phyloP scores from a whole-genome alignment of 2,888 invertebrate genomes.

The Prosapia bicincta region DNA sequence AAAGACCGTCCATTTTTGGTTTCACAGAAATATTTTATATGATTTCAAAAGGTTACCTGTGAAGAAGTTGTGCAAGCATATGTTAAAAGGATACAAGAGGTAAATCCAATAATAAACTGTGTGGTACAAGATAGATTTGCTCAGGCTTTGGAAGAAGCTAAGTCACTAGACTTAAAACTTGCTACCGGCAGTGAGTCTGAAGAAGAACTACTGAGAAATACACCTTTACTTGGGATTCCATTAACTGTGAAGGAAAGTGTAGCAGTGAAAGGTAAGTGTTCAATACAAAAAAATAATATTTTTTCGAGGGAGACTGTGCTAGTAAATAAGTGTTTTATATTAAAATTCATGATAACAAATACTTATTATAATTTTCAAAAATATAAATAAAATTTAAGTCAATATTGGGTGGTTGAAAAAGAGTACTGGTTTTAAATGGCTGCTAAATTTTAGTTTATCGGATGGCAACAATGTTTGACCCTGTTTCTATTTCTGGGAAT shows the following conservation, averaged over 20 bases:
- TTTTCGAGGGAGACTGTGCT: too few species aligned
- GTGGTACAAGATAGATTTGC: slow-evolving; percentile 78
- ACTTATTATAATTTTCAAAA: neutral
- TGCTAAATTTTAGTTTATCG: too few species aligned
- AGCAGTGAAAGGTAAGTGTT: slow-evolving; percentile 58
- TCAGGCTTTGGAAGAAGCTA: slow-evolving; percentile 75
- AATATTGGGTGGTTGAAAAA: too few species aligned
- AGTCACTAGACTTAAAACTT: slow-evolving; percentile 68
- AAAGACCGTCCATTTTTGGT: too few species aligned
- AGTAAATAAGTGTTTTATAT: neutral
- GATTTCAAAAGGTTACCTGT: slow-evolving; percentile 61
- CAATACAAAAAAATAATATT: neutral
- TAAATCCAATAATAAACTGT: slow-evolving; percentile 82
- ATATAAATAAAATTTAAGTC: too few species aligned
- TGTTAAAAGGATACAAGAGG: slow-evolving; percentile 72
- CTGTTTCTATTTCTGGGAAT: too few species aligned
- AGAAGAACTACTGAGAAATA: slow-evolving; percentile 61
- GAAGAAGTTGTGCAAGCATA: slow-evolving; percentile 72
- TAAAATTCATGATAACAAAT: neutral
- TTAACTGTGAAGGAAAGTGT: slow-evolving; percentile 89
- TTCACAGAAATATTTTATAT: too few species aligned
- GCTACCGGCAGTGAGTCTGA: slow-evolving; percentile 55
- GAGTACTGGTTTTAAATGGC: too few species aligned
- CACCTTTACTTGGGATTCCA: slow-evolving; percentile 87
- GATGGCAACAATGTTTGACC: too few species aligned